Evolutionary conservation across 2,113 vertebrate genomes (phyloP).

Genomic region (Delphinapterus leucas): DNA sequence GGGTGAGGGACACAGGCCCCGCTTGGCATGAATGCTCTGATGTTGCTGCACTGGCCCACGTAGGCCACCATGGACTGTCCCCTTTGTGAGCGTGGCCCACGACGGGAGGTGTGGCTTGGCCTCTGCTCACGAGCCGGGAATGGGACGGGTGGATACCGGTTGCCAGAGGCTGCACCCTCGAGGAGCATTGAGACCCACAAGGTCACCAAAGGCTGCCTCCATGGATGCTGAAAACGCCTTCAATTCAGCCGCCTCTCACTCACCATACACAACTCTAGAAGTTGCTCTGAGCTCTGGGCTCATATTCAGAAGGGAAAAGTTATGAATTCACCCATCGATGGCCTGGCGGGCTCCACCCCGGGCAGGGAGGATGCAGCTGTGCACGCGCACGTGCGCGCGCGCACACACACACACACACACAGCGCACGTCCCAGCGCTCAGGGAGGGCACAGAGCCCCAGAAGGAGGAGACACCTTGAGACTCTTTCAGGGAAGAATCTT

Average conservation of each 20-base stretch:
- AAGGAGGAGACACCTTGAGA: fast-evolving
- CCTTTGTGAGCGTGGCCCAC: fast-evolving
- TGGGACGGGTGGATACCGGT: neutral
- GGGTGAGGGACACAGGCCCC: fast-evolving
- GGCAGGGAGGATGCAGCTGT: neutral
- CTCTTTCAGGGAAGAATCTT: neutral
- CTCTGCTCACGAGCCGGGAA: neutral
- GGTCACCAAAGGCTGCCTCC: neutral
- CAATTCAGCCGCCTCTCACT: neutral
- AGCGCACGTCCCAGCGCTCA: neutral
- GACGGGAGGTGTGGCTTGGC: neutral
- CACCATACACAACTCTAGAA: fast-evolving
- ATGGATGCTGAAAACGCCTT: neutral
- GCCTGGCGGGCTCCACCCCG: neutral
- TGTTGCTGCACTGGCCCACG: fast-evolving
- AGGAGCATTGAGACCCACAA: neutral
- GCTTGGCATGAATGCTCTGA: neutral
- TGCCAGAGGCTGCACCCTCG: neutral
- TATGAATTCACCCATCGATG: fast-evolving
- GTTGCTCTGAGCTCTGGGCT: neutral
- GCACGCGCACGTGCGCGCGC: fast-evolving
- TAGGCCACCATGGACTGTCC: neutral
- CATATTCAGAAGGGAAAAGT: neutral
- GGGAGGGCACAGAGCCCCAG: neutral
- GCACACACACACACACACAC: too few species aligned